Conservation (phyloP, 2,888 invertebrate species). For the Apotomis capreana region DNA sequence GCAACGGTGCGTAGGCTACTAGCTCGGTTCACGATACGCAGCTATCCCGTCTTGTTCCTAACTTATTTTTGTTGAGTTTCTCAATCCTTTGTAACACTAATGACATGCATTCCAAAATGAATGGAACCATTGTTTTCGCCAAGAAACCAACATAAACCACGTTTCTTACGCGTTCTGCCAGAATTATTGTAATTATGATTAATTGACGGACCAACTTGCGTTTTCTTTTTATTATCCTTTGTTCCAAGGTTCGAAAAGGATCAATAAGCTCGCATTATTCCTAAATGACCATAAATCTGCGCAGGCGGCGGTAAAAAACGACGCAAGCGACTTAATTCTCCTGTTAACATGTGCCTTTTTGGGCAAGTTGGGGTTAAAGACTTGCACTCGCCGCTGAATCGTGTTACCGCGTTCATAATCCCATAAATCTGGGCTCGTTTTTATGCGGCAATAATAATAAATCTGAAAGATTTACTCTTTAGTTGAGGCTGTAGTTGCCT, state of each 20-base stretch:
- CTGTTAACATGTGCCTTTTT: conserved; percentile 1
- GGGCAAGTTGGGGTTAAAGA: conserved; percentile 3
- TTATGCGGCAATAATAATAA: conserved; percentile 29
- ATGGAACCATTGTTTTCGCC: neutral
- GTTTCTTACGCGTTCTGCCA: neutral
- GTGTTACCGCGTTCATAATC: conserved; percentile 21
- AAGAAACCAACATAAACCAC: neutral
- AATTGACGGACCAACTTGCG: conserved; percentile 24
- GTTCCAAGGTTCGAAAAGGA: conserved; percentile 23
- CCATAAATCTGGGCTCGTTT: conserved; percentile 17
- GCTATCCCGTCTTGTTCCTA: no score
- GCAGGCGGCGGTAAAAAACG: neutral
- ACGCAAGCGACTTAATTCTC: neutral
- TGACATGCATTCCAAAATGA: neutral
- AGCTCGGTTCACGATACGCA: no score
- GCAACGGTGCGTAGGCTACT: no score
- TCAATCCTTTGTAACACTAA: neutral
- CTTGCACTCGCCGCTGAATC: conserved; percentile 19
- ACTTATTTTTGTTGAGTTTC: neutral
- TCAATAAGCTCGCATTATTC: conserved; percentile 27
- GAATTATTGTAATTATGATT: conserved; percentile 26
- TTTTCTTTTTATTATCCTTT: conserved; percentile 31
- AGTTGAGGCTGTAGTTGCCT: conserved; percentile 4
- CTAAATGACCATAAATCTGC: conserved; percentile 22
- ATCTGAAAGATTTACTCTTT: conserved; percentile 27